A percentile compares a stretch with the other conserved stretches of the same genome.
phyloP scores from a whole-genome alignment of 2,113 vertebrate genomes.

The Anseranas semipalmata region DNA sequence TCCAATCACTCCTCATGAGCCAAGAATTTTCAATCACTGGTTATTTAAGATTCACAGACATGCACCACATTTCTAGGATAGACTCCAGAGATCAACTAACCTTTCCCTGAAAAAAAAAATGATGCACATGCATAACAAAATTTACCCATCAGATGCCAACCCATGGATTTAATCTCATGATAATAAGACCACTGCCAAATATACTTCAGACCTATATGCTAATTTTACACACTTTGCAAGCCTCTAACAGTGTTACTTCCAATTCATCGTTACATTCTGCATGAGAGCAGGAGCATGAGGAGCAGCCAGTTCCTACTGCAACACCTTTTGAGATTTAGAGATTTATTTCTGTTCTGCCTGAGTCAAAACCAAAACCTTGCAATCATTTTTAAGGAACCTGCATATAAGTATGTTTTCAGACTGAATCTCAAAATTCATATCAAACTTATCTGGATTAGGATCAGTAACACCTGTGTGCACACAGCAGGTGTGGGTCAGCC shows the following conservation, averaged over 20 bases:
- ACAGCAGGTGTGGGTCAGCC: neutral
- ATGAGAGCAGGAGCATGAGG: neutral
- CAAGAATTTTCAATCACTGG: neutral
- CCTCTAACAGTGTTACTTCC: neutral
- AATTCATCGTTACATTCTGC: neutral
- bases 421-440: neutral
- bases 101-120: neutral
- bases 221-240: neutral
- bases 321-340: neutral
- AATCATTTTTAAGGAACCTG: neutral
- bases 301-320: neutral
- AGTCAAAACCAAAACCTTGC: neutral
- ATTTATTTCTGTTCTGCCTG: neutral
- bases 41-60: constrained; percentile 17
- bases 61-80: neutral
- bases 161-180: neutral
- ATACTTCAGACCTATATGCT: neutral
- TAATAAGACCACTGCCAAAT: neutral
- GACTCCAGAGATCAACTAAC: neutral
- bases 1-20: neutral
- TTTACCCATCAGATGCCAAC: neutral
- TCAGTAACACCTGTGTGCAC: neutral
- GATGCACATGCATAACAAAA: neutral
- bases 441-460: neutral
- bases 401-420: neutral